Evolutionary conservation across 2,113 vertebrate genomes (phyloP), one percentile per base, ranked within the genome.

Genomic region (Mobula birostris): DNA sequence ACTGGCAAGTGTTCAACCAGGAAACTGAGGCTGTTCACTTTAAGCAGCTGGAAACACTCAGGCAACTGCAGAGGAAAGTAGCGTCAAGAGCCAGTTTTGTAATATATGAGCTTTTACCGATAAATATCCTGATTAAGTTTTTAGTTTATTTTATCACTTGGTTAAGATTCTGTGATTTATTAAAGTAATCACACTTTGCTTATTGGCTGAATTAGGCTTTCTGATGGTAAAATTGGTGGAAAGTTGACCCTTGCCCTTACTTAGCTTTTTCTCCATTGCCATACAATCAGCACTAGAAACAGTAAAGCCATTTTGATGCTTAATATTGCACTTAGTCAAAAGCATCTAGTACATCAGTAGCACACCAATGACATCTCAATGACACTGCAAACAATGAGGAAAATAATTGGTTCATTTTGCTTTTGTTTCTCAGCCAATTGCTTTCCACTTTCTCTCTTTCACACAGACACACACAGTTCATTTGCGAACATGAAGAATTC

Each of bases 11-110:
- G 95, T 96, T 97, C 95, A 95, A 94, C 95, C 94, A 95, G 96
- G 96, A 97, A 96, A 95, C 95, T 94, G 95, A 95, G 95, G 94
- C 95, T 96, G 95, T 97, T 97, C 96, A 96, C 95, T 96, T 95
- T 97, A 96, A 95, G 96, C 97, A 97, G 97, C 97, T 97, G 97
- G 97, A 98, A 97, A 96, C 96, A 96, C 96, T 98, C 97, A 97
- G 95, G 96, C 95, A 94, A 95, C 95, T 96, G 95, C 95, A 95
- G 95, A 96, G 95, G 96, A 96, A 96, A 96, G 96, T 96, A 96
- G 95, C 93, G 94, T 95, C 95, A 95, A 74, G 95, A 95, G 94
- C 96, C 94, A 95, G 94, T 95, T 96, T 95, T 96, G 96, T 95
- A 96, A 95, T 87, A 95, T 95, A 95, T 95, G 95, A 96, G 96